Base-by-base conservation (phyloP, 2,797 vertebrate genomes). In the Triplophysa bombifrons region DNA sequence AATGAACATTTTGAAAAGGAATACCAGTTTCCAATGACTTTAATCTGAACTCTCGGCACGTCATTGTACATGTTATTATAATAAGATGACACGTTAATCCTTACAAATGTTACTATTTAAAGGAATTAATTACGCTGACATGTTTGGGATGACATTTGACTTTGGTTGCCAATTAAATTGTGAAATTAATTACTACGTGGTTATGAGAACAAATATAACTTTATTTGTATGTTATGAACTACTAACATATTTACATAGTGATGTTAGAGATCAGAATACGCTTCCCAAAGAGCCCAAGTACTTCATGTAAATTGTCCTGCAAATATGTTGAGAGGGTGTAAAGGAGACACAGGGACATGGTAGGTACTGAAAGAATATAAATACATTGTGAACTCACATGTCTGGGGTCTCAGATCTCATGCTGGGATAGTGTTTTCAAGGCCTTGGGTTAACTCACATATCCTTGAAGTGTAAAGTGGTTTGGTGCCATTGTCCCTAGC, bases 281-380 rank as follows among this genome's bases (percentile, higher is more conserved):
- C 67, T 55, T 63, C 17, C 11, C 2, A 44, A 53, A 27, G 56
- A 51, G 30, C 6, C 20, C 1, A 11, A 55, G 27, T 1, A 25
- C 76, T 69, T 77, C 19, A 63, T 61, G 76, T 71, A 50, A 63
- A 71, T 13, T 58, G 56, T 38, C 46, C 46, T 64, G 56, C 20
- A 53, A 64, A 78, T 71, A 25, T 71, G n/a, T 64, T 71, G n/a
- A 53, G 20, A 71, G 56, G 68, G 68, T 78, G 76, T 64, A 53
- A 78, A 71, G 41, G 76, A 78, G 48, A 64, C 55, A 63, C 46
- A n/a, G 20, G 17, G 68, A 78, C 51, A 58, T 64, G 76, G 63
- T 30, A 55, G 58, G 27, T 10, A 51, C 67, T 64, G 30, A 51
- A 53, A 27, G 66, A 61, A 27, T 64, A 78, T 72, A 20, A 78